Evolutionary conservation across 2,888 invertebrate species (phyloP).

Genomic region (Drosophila anomalata): DNA sequence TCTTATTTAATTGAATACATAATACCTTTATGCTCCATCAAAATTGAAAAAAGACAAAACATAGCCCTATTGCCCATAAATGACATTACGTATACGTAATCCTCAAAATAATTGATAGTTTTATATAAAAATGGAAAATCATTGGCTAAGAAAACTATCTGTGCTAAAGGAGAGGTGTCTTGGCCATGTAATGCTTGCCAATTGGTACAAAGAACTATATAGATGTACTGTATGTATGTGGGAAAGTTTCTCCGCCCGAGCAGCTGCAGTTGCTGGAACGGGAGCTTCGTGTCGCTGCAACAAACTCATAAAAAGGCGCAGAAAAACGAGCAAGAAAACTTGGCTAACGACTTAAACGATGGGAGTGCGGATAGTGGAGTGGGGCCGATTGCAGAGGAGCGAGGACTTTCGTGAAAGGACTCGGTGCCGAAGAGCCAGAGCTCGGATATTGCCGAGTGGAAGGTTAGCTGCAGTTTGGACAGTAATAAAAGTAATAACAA

Average conservation of each 20-base stretch:
- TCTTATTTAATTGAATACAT: too few relatives aligned
- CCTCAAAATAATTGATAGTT: not conserved
- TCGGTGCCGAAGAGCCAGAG: conserved; percentile 9
- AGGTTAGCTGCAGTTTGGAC: conserved; percentile 64
- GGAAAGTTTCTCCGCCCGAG: conserved; percentile 27
- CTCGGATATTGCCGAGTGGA: conserved; percentile 40
- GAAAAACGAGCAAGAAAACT: conserved; percentile 67
- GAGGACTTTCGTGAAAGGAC: conserved; percentile 27
- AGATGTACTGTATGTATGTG: conserved; percentile 19
- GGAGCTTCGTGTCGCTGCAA: conserved; percentile 58
- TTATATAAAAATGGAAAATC: not conserved
- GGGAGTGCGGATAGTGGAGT: conserved; percentile 3
- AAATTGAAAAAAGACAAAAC: too few relatives aligned
- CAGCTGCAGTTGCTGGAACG: conserved; percentile 48
- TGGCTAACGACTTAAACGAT: conserved; percentile 74
- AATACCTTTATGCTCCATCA: too few relatives aligned
- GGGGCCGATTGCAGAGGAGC: conserved; percentile 5
- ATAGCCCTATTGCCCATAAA: too few relatives aligned
- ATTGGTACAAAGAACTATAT: conserved; percentile 59
- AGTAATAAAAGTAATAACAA: conserved; percentile 76
- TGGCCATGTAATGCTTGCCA: conserved; percentile 62
- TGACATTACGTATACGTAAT: not conserved
- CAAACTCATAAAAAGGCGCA: conserved; percentile 69
- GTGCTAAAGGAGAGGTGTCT: conserved; percentile 24
- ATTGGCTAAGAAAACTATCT: not conserved